Base-by-base conservation (phyloP, 2,113 vertebrate species). In the Proteles cristata region DNA sequence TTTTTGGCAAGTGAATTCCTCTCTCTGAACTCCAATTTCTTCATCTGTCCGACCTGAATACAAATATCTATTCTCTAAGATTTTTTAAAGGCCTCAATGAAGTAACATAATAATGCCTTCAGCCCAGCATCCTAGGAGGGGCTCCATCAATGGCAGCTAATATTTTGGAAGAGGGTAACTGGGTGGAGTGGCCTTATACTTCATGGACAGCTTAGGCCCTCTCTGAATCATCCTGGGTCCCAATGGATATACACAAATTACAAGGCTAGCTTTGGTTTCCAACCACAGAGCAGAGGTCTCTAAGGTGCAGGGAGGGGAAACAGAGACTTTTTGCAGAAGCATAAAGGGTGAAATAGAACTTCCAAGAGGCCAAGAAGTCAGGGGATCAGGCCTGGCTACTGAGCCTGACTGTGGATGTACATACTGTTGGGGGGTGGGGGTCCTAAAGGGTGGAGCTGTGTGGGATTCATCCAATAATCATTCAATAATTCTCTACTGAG, bases 41-140 rank as follows among this genome's bases (percentile, higher is more conserved):
- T 90, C 33, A 93, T 25, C 25, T 61, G n/a, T 14, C 43, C 76
- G 92, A 63, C 14, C 39, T 1, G 5, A n/a, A 90, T 69, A 88
- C 39, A 84, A 26, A 69, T 39, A 65, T 61, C 45, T 83, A 11
- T 63, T 68, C 11, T n/a, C 8, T 8, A 71, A 53, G 19, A 17
- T 66, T 68, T 94, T 93, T 76, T 25, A 68, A 95, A 96, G n/a
- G 12, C 71, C 48, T 86, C n/a, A 85, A 4, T 88, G 55, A 90
- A 92, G 82, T 89, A 95, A 82, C 58, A 12, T 63, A 48, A 89
- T 76, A 74, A 87, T 63, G 35, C 2, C 21, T 83, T 90, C 43
- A 14, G 14, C 25, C 48, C 14, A 80, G 39, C 16, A 61, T 96
- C 66, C n/a, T 79, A 61, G 58, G 61, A 81, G 14, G 19, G 61